These are phyloP conservation scores for Temnothorax longispinosus DNA, from an alignment of 1,140 invertebrate genomes.

Conservation along the genomic window DNA sequence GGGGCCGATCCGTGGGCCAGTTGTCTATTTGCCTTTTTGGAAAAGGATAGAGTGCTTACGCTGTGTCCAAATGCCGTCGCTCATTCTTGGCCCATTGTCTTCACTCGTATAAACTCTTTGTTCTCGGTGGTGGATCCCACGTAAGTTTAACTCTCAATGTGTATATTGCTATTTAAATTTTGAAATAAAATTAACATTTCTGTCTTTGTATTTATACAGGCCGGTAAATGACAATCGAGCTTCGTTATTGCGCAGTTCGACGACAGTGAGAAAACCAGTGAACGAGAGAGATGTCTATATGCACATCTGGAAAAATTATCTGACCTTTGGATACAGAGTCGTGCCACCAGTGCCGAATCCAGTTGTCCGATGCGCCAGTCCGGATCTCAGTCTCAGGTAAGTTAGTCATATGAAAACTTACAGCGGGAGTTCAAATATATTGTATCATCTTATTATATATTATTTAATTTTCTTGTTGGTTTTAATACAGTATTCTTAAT, in stretches of 20 bases:
- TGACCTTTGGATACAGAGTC: constrained; percentile 97
- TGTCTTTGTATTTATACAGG: constrained; percentile 85
- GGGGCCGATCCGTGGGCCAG: constrained; percentile 94
- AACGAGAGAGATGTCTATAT: constrained; percentile 97
- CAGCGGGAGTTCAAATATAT: constrained; percentile 22
- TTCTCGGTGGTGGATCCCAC: constrained; percentile 98
- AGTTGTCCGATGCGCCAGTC: constrained; percentile 95
- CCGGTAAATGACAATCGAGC: constrained; percentile 98
- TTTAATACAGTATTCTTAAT: not conserved
- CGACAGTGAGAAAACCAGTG: constrained; percentile 93
- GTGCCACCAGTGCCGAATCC: constrained; percentile 94
- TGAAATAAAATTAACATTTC: constrained; percentile 17
- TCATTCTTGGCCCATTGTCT: constrained; percentile 98
- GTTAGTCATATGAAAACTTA: constrained; percentile 50
- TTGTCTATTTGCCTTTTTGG: constrained; percentile 94
- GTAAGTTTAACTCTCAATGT: constrained; percentile 85
- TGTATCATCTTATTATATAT: constrained; percentile 54
- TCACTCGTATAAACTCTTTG: constrained; percentile 94
- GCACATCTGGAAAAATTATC: constrained; percentile 98
- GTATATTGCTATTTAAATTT: constrained; percentile 15
- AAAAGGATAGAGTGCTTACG: constrained; percentile 91
- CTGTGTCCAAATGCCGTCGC: constrained; percentile 94
- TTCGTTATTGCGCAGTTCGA: constrained; percentile 93
- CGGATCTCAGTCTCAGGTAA: constrained; percentile 96
- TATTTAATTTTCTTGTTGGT: constrained; percentile 39